These are phyloP conservation scores for Steinernema feltiae DNA, from an alignment of 1,140 invertebrate species.

Conservation along the genomic window DNA sequence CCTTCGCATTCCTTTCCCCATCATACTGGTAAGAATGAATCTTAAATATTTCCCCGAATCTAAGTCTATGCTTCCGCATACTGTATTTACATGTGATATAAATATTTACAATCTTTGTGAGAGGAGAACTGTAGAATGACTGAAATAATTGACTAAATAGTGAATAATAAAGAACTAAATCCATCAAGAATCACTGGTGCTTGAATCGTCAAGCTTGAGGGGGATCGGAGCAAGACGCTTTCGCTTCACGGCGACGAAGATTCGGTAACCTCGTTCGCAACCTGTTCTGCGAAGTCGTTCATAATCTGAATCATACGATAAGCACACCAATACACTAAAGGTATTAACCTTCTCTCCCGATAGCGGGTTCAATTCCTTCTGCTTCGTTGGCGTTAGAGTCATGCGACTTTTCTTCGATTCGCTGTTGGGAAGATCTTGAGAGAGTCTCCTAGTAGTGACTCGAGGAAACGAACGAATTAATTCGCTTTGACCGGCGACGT, in stretches of 20 bases:
- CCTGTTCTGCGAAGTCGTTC: constrained; percentile 13
- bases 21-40: background rate
- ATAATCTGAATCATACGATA: constrained; percentile 12
- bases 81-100: no score
- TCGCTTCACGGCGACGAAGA: background rate
- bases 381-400: background rate
- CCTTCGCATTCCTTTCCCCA: background rate
- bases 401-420: background rate
- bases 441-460: background rate
- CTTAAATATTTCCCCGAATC: background rate
- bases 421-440: background rate
- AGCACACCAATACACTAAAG: background rate
- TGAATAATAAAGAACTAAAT: background rate
- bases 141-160: background rate
- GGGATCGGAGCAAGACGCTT: constrained; percentile 19
- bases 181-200: background rate
- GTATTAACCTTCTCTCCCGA: constrained; percentile 12
- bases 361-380: background rate
- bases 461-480: background rate
- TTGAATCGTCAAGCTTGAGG: background rate
- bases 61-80: constrained; percentile 1
- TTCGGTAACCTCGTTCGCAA: constrained; percentile 17
- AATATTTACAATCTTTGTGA: no score
- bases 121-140: no score
- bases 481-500: background rate